Evolutionary conservation across 1,140 invertebrate species (phyloP), one percentile per base, ranked within the genome.

Genomic region (Thaumetopoea pityocampa): DNA sequence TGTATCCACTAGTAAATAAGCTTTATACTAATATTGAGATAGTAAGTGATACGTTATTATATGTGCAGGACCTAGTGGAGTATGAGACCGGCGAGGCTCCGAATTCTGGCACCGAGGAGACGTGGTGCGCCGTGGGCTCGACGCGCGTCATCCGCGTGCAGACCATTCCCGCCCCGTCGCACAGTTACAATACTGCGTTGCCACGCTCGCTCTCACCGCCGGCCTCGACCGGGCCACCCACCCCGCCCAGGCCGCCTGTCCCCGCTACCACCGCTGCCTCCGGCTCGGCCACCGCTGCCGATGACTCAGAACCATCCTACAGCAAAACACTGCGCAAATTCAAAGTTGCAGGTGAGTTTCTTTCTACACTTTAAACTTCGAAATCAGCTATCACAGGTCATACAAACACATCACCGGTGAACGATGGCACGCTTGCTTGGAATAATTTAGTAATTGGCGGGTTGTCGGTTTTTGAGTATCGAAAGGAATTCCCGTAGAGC

Each of bases 31-130:
- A 4, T 7, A 4, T 19, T 19, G 18, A 7, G 18, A 4, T 7
- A 6, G 1, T 91, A 26, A 7, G 3, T 43, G 18, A 22, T 6
- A 16, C 15, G 6, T 12, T 16, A 6, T 28, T 27, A 19, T 19
- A 17, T 22, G 18, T 9, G 9, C 37, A 81, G 77, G 73, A 81
- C 27, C 45, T 79, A 16, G 74, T 79, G 6, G 77, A 79, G 24
- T 76, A 62, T 45, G 77, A 81, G 37, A 62, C 58, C 17, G 57
- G 61, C 1, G 62, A 65, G 5, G 28, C 53, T 5, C 41, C 53
- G 11, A 56, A 30, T 7, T 41, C 50, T 18, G 11, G 42, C 28
- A 36, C 34, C 35, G 58, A 61, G 1, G 66, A 67, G 28, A 58
- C 60, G 10, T 67, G 63, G 60, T 41, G 51, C 10, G 53, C 45